Evolutionary conservation across 2,113 vertebrate genomes (phyloP).

Genomic region (Baryphthengus martii): DNA sequence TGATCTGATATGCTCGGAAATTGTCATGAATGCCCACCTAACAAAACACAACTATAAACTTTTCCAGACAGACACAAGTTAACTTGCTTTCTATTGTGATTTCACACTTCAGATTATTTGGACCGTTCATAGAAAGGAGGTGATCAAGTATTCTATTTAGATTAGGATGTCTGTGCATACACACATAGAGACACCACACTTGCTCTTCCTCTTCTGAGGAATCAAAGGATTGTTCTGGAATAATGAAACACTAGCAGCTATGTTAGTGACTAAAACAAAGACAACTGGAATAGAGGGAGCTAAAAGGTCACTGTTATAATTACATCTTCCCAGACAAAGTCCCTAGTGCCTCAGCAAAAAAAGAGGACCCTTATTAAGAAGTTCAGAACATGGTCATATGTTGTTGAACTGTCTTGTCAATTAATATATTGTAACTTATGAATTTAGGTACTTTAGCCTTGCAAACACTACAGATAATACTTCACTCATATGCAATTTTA

Average conservation of each 20-base stretch:
- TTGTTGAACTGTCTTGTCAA: neutral
- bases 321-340: neutral
- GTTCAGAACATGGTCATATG: neutral
- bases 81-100: neutral
- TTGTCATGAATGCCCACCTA: neutral
- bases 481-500: neutral
- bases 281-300: neutral
- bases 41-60: neutral
- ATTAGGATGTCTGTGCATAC: neutral
- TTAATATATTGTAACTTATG: neutral
- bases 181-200: neutral
- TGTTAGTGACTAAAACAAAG: neutral
- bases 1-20: neutral
- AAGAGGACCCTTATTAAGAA: neutral
- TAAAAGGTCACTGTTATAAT: neutral
- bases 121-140: neutral
- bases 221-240: neutral
- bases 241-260: neutral
- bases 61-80: neutral
- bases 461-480: neutral
- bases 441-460: neutral
- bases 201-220: neutral
- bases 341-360: neutral
- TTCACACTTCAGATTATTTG: neutral
- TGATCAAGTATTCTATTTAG: neutral